These are phyloP conservation scores for Synergus gifuensis DNA, from an alignment of 2,888 invertebrate genomes.

Conservation along the genomic window DNA sequence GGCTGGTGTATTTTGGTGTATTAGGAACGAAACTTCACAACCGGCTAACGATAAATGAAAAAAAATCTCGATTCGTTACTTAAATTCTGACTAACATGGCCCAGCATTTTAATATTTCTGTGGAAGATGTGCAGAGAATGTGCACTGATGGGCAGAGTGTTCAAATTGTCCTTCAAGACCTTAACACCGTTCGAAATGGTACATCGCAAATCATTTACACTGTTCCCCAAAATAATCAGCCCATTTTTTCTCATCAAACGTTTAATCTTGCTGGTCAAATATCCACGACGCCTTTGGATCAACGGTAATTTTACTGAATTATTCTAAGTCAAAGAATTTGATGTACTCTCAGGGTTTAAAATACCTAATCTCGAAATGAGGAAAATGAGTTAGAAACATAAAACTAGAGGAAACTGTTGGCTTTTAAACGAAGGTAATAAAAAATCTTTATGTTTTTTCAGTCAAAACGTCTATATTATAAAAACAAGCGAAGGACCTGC, in stretches of 20 bases:
- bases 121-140: slow-evolving; percentile 71
- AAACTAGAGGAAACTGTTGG: neutral
- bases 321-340: slow-evolving; percentile 14
- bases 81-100: slow-evolving; percentile 71
- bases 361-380: neutral
- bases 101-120: slow-evolving; percentile 73
- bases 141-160: slow-evolving; percentile 72
- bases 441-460: slow-evolving; percentile 53
- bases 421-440: neutral
- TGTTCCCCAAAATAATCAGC: slow-evolving; percentile 66
- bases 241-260: slow-evolving; percentile 67
- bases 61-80: slow-evolving; percentile 57
- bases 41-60: slow-evolving; percentile 58
- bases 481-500: slow-evolving; percentile 67
- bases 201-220: slow-evolving; percentile 68
- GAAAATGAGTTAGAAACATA: neutral
- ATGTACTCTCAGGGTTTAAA: neutral
- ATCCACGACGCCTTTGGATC: slow-evolving; percentile 68
- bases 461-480: slow-evolving; percentile 73
- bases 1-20: slow-evolving; percentile 61
- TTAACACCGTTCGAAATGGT: slow-evolving; percentile 71
- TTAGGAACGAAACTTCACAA: slow-evolving; percentile 56
- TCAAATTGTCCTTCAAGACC: slow-evolving; percentile 71
- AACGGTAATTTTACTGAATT: slow-evolving; percentile 72
- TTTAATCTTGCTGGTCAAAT: slow-evolving; percentile 70